Base-by-base conservation (phyloP, 1,140 invertebrate genomes). In the Leptinotarsa lineolata region DNA sequence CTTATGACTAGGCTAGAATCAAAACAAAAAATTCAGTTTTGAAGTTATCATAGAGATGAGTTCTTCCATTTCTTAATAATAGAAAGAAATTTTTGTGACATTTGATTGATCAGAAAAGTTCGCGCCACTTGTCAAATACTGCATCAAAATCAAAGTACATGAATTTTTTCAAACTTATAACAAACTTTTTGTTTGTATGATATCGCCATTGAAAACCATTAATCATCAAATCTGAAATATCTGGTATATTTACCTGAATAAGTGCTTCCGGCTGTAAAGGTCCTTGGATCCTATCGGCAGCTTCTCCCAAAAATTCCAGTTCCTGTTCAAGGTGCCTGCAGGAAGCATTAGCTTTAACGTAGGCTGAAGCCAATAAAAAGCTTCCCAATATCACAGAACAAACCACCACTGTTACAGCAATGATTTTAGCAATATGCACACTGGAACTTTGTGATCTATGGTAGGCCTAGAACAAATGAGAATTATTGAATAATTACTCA, bases 371-470 rank as follows among this genome's bases (percentile, higher is more conserved):
- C 74, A 95, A 84, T 78, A 94, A 92, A 82, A 94, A 94, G 70
- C 90, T 87, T 30, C 93, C 93, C 74, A 95, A 84, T 60, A 95
- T 88, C 75, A 94, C 87, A 8, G 92, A 91, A 46, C 93, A 91
- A 0, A 91, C 88, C 67, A 95, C 89, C 69, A 95, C 86, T 63
- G 93, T 95, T 69, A 92, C 85, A 20, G 92, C 93, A 16, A 91
- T 90, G 79, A 95, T 94, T 83, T 90, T 90, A 3, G 94, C 92
- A 68, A 95, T 92, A 84, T 95, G 93, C 16, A 95, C 91, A 58
- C 92, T 90, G 15, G 91, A 89, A 64, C 91, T 91, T 78, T 89
- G 87, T 59, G 90, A 89, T 84, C 92, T 88, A 78, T 87, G 87
- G 85, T 95, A 95, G 20, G 93, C 93, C 93, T 95, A 86, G 0